These are phyloP conservation scores for Chaetoderma sp. DNA, from an alignment of 2,888 invertebrate species.

Conservation along the genomic window DNA sequence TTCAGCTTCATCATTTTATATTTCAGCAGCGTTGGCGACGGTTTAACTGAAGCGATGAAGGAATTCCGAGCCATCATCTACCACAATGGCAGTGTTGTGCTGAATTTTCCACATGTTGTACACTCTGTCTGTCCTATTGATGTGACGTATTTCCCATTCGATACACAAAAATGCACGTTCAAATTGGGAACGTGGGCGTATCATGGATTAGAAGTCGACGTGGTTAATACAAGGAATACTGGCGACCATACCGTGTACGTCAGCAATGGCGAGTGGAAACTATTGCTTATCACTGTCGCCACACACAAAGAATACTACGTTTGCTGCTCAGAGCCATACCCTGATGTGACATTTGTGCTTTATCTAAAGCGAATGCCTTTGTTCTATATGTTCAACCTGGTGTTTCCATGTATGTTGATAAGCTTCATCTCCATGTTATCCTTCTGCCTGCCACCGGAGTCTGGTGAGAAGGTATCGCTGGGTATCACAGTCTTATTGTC, in stretches of 20 bases:
- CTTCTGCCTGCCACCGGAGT: constrained; percentile 53
- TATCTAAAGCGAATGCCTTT: constrained; percentile 42
- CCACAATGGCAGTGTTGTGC: constrained; percentile 27
- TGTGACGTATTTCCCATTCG: constrained; percentile 73
- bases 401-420: constrained; percentile 56
- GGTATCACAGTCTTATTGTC: constrained; percentile 63
- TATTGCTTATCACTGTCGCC: constrained; percentile 32
- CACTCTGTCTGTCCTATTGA: constrained; percentile 50
- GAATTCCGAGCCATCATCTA: constrained; percentile 27
- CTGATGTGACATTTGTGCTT: constrained; percentile 31
- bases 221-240: constrained; percentile 15
- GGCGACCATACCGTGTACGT: constrained; percentile 35
- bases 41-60: neutral
- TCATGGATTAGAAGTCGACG: constrained; percentile 36
- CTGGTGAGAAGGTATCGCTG: constrained; percentile 59
- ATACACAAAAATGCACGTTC: constrained; percentile 97
- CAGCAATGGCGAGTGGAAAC: constrained; percentile 41
- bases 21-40: constrained; percentile 8
- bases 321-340: constrained; percentile 28
- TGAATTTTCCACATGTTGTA: constrained; percentile 39
- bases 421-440: constrained; percentile 41
- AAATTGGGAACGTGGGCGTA: constrained; percentile 99
- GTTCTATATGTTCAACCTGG: constrained; percentile 52
- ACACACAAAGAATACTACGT: constrained; percentile 13
- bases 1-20: too few species aligned